A percentile compares a stretch with the other conserved stretches of the same genome.
phyloP scores from a whole-genome alignment of 2,113 vertebrate species.

The Callospermophilus lateralis region DNA sequence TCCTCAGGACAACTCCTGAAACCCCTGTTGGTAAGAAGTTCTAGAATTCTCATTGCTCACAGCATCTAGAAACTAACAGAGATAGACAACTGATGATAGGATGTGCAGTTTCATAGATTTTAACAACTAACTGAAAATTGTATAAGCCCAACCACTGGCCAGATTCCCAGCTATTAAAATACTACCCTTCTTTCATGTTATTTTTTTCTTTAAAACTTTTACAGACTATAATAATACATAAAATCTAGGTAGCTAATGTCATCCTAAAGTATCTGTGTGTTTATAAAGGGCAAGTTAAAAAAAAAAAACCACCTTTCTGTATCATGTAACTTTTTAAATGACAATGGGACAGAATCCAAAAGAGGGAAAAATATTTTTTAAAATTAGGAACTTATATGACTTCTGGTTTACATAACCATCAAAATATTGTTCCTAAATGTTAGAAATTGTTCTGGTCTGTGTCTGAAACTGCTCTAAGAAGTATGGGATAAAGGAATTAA shows the following conservation, averaged over 20 bases:
- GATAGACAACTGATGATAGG: neutral
- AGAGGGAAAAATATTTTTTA: constrained; percentile 49
- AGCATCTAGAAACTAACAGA: neutral
- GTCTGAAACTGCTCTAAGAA: constrained; percentile 40
- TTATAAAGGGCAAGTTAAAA: constrained; percentile 19
- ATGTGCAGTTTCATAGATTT: neutral
- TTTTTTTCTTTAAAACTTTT: constrained; percentile 37
- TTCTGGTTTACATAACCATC: constrained; percentile 73
- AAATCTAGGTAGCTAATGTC: neutral
- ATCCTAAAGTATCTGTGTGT: neutral
- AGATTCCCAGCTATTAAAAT: neutral
- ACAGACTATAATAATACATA: neutral
- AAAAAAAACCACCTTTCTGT: neutral
- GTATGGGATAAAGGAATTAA: neutral
- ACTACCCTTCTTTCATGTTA: neutral
- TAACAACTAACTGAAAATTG: neutral
- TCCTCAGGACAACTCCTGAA: neutral
- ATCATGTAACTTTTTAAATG: neutral
- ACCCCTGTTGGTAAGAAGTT: neutral
- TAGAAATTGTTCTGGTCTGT: constrained; percentile 16
- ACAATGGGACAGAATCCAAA: neutral
- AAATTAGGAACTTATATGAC: constrained; percentile 58
- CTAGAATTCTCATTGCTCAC: neutral
- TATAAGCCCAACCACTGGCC: neutral
- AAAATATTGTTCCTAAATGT: constrained; percentile 47